Base-by-base conservation (phyloP, 2,888 invertebrate genomes). In the Temnothorax unifasciatus region DNA sequence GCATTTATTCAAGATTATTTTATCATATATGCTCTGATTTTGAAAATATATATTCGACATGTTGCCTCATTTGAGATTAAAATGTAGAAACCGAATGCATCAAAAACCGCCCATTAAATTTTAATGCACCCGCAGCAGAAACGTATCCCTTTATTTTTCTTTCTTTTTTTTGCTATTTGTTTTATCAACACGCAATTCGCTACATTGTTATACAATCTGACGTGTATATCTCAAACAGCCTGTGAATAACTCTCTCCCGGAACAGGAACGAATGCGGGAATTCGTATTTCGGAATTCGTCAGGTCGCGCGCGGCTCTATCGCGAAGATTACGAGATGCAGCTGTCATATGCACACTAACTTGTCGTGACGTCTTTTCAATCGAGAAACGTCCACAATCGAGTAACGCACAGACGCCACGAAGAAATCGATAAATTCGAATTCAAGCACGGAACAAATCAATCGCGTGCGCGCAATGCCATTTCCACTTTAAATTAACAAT, bases 341-440 rank as follows among this genome's bases (percentile, higher is more conserved):
- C 88, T 88, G 88, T 85, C 88, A 82, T 71, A 81, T 74, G 69
- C 88, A 88, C 69, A 57, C 63, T 74, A 68, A 82, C 76, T 69
- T 71, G 44, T 79, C 83, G 83, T 61, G 75, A 84, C 63, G 77
- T 34, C 76, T 87, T 81, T 84, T 88, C 85, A 84, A 54, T 77
- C 69, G 50, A 44, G 79, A 76, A 81, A 81, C 59, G 59, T 84
- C 76, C 88, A 71, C 88, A 71, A 84, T 88, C 85, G 69, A 73
- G 74, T 74, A 73, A 82, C 73, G 82, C 73, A 63, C 81, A 63
- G 52, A 59, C 68, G 71, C 64, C 68, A 82, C 82, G 64, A 79
- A 77, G 71, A 79, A 84, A 77, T 84, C 81, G 73, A 86, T 76
- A 81, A 84, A 79, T 79, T 69, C 61, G 76, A 66, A 50, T 34